Base-by-base conservation (phyloP, 2,797 vertebrate species). In the Danio aesculapii region DNA sequence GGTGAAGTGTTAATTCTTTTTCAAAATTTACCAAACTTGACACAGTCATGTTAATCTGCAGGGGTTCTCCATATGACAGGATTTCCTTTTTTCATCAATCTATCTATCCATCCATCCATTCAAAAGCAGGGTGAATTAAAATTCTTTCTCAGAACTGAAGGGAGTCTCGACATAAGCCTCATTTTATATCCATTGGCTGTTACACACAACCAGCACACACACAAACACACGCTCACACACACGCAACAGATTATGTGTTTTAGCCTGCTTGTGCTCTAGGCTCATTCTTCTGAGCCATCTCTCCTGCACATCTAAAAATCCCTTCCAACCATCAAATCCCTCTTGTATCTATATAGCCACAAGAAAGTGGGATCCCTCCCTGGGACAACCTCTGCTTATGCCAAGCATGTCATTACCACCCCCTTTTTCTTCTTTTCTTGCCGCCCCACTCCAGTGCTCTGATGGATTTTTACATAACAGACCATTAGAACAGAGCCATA, bases 171-270 rank as follows among this genome's bases (percentile, higher is more conserved):
- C 76, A 82, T 69, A 72, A 83, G 68, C 69, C 39, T 77, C 53
- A 53, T 58, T 81, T 21, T 41, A 67, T 67, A 61, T 70, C 59
- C 47, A 44, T 39, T 78, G 44, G 30, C 59, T 81, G 30, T 30
- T 30, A 47, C 21, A 30, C 30, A 30, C 30, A 30, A 30, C 30
- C 30, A 30, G 63, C 53, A 55, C 79, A 17, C 59, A 19, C 50
- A 55, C 79, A 17, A 52, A 19, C 50, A 52, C 52, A 19, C 44
- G 70, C 72, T 67, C 74, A 52, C 53, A 14, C 58, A 50, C 72
- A 58, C 49, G 63, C 81, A 70, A 39, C 70, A 61, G 70, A 82
- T 70, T 62, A 80, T 77, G 57, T 64, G 72, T 76, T 80, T 86
- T 80, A 81, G 57, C 61, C 72, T 8, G 52, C 43, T 73, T 70